Base-by-base conservation (phyloP, 2,113 vertebrate species). In the Triplophysa dalaica region DNA sequence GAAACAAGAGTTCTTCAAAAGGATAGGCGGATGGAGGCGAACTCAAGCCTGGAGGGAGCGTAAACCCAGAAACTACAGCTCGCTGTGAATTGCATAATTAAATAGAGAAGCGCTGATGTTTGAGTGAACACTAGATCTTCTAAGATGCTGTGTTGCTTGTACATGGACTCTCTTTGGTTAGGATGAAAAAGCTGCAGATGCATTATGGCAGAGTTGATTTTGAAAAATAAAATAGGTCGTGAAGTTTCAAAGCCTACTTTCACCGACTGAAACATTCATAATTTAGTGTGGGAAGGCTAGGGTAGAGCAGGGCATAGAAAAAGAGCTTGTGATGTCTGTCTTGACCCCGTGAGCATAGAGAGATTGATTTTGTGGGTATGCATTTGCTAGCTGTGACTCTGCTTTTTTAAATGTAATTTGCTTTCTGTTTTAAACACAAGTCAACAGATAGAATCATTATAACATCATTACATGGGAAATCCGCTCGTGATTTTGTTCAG, bases 231-330 rank as follows among this genome's bases (percentile, higher is more conserved):
- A 63, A 80, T 61, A 13, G 41, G 60, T 73, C 58, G 70, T 38
- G 1, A 45, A 64, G 43, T 72, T 79, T 72, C 41, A 63, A 68
- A 80, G 78, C n/a, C 60, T 69, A 64, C 68, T 72, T 63, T 80
- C 78, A 54, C 48, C 8, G 48, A 13, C 60, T 73, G 78, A 52
- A 48, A 80, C 29, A 26, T 72, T n/a, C 56, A 64, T 80, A 63
- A 62, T 63, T 70, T 62, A 70, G 22, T 21, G 43, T 62, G 41
- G 56, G 6, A 56, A 79, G 68, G n/a, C 69, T 73, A 38, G 63
- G 33, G 67, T 80, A 24, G 11, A 74, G 29, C n/a, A 24, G 21
- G 12, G 60, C 11, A 60, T 21, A 43, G 33, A 73, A 7, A 74
- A 41, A 73, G 54, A 60, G 33, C 11, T 70, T 56, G 68, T 70